Conservation (phyloP, 2,888 invertebrate genomes). For the Chymomyza amoena region DNA sequence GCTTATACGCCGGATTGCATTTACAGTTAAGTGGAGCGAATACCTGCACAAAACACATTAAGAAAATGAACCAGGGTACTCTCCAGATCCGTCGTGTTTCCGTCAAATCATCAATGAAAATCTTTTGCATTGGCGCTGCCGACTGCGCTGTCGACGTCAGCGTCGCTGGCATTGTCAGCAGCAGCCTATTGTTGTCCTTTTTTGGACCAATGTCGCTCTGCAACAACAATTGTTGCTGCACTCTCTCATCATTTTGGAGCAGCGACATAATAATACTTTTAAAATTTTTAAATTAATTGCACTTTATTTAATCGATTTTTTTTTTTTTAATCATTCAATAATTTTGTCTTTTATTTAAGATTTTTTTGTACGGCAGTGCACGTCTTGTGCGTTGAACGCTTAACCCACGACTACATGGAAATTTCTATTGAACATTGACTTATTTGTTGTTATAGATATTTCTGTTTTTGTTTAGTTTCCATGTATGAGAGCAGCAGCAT, state of each 20-base stretch:
- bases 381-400: conserved; percentile 49
- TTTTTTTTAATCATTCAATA: neutral
- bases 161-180: neutral
- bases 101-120: conserved; percentile 59
- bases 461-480: conserved; percentile 24
- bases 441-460: conserved; percentile 31
- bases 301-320: neutral
- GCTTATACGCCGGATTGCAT: conserved; percentile 39
- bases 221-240: conserved; percentile 36
- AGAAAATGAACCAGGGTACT: conserved; percentile 70
- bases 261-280: conserved; percentile 37
- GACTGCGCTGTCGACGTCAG: neutral
- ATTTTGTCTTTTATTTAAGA: neutral
- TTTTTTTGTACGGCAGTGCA: neutral
- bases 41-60: conserved; percentile 69
- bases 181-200: neutral
- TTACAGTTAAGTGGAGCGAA: neutral
- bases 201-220: neutral
- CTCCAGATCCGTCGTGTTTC: conserved; percentile 50
- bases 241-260: conserved; percentile 2
- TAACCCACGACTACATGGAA: conserved; percentile 40
- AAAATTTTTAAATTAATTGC: neutral
- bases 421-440: conserved; percentile 1
- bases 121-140: conserved; percentile 44
- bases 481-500: conserved; percentile 9